Evolutionary conservation across 2,888 invertebrate species (phyloP).

Genomic region (Rhingia campestris): DNA sequence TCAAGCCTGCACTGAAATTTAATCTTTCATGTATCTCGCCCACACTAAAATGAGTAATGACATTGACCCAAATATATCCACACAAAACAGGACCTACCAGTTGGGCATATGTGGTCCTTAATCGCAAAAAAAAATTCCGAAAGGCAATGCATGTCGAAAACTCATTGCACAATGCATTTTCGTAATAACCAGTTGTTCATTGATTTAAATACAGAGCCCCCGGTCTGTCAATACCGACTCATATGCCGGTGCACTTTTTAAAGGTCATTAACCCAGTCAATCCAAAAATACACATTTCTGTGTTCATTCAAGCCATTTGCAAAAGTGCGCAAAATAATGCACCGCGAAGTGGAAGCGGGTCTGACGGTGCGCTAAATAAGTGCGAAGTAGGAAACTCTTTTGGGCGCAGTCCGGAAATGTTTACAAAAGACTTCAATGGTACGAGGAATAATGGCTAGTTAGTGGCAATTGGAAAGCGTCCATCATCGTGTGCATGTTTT

Average conservation of each 20-base stretch:
- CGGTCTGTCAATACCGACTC: neutral
- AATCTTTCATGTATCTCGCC: no score
- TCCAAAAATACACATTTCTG: neutral
- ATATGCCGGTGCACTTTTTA: neutral
- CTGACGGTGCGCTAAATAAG: neutral
- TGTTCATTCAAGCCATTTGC: neutral
- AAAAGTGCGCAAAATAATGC: conserved; percentile 3
- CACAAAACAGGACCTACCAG: no score
- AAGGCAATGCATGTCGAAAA: no score
- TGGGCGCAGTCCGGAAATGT: neutral
- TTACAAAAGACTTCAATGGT: neutral
- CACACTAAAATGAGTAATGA: no score
- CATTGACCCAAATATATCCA: no score
- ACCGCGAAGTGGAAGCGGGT: neutral
- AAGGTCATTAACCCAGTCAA: neutral
- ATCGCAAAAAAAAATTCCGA: no score
- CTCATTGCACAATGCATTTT: neutral
- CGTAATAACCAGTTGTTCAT: neutral
- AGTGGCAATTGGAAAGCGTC: neutral
- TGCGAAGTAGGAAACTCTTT: neutral
- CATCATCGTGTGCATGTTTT: neutral
- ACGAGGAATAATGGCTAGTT: neutral
- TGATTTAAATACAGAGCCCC: no score
- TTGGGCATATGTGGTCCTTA: no score
- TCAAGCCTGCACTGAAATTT: no score